Percentiles rank a stretch among this genome's conserved stretches.
These are phyloP conservation scores for Sylvilagus bachmani DNA, from an alignment of 2,113 vertebrate species.

Conservation along the genomic window DNA sequence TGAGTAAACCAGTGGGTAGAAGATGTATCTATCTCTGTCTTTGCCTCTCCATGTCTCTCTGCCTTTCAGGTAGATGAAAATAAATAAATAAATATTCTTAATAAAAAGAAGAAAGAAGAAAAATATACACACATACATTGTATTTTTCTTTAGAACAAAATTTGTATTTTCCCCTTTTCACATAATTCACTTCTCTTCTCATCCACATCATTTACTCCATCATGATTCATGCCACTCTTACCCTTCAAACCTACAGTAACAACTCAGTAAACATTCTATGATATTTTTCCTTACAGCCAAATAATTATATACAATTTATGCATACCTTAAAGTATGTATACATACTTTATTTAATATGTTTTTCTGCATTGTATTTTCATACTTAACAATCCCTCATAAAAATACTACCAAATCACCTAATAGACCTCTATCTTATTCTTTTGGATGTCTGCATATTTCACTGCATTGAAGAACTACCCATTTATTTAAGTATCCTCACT, in stretches of 20 bases:
- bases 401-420: background rate
- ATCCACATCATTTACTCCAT: background rate
- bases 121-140: background rate
- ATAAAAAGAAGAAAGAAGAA: background rate
- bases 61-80: too few relatives aligned
- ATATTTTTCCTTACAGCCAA: slow-evolving; percentile 5
- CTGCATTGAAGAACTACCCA: background rate
- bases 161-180: background rate
- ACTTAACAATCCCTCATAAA: background rate
- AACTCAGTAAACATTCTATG: background rate
- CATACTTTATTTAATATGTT: background rate
- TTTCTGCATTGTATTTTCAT: slow-evolving; percentile 51
- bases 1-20: too few relatives aligned
- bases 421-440: slow-evolving; percentile 15
- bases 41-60: too few relatives aligned
- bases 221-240: background rate
- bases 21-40: too few relatives aligned
- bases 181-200: background rate
- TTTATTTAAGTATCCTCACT: background rate
- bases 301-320: slow-evolving; percentile 37
- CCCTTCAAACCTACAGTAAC: background rate
- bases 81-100: too few relatives aligned
- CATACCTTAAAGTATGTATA: background rate
- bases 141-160: background rate
- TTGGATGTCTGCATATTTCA: slow-evolving; percentile 32